A percentile compares a stretch with the other conserved stretches of the same genome.
These are phyloP conservation scores for Lacerta bilineata DNA, from an alignment of 2,797 vertebrate genomes.

Conservation along the genomic window DNA sequence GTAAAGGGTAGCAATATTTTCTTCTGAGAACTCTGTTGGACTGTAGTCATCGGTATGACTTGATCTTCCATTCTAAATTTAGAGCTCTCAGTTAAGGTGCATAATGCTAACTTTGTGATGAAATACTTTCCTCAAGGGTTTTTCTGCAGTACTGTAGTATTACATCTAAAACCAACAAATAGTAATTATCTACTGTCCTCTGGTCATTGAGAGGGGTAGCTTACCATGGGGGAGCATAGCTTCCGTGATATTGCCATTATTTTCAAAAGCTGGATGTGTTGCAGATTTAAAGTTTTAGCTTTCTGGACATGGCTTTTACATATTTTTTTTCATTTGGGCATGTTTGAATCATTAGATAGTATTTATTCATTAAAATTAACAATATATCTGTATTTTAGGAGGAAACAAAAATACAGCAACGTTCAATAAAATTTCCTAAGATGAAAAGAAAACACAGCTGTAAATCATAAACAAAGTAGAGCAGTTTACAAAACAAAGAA, in stretches of 20 bases:
- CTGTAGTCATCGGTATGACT: too few relatives aligned
- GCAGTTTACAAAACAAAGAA: too few relatives aligned
- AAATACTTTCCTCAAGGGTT: neutral
- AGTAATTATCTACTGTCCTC: neutral
- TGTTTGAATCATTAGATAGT: neutral
- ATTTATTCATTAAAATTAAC: too few relatives aligned
- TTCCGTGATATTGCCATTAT: neutral
- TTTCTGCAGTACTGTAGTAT: neutral
- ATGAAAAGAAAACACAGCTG: too few relatives aligned
- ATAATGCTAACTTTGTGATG: neutral
- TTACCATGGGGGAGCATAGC: neutral
- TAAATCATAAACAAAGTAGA: too few relatives aligned
- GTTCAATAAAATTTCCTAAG: too few relatives aligned
- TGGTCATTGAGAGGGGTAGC: neutral
- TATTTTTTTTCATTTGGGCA: neutral
- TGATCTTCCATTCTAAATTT: neutral
- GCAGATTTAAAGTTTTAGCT: neutral
- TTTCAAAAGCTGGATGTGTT: neutral
- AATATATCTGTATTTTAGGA: too few relatives aligned
- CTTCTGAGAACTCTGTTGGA: neutral
- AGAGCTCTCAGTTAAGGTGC: neutral
- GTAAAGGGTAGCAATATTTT: neutral
- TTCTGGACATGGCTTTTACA: neutral
- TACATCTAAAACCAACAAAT: neutral
- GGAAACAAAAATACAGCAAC: too few relatives aligned